These are phyloP conservation scores for Phataginus tricuspis DNA, from an alignment of 2,797 vertebrate genomes.

Conservation along the genomic window DNA sequence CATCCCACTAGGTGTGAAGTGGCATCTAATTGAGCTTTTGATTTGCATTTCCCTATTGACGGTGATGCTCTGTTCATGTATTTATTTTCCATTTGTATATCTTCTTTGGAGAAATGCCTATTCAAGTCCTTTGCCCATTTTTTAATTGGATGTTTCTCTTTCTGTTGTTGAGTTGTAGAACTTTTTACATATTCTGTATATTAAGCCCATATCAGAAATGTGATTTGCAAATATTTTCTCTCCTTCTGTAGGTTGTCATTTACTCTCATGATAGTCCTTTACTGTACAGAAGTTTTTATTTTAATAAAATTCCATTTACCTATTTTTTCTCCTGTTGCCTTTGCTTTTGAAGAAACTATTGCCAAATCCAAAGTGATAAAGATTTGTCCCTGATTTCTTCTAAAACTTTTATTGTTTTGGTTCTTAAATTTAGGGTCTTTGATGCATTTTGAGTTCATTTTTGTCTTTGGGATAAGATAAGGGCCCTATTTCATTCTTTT, in stretches of 20 bases:
- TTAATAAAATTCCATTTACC: conserved; percentile 4
- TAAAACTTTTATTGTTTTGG: not conserved
- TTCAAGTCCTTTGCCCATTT: not conserved
- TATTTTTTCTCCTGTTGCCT: not conserved
- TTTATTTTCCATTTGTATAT: not conserved
- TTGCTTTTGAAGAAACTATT: not conserved
- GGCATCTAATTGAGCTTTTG: not conserved
- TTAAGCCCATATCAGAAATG: not conserved
- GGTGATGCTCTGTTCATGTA: not conserved
- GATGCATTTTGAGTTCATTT: conserved; percentile 13
- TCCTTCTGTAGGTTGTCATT: not conserved
- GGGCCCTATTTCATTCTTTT: not conserved
- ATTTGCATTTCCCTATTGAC: not conserved
- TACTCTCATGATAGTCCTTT: not conserved
- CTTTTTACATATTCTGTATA: not conserved
- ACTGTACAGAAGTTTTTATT: not conserved
- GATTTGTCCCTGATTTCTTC: not conserved
- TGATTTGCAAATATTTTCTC: conserved; percentile 31
- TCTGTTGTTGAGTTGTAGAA: not conserved
- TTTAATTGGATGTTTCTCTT: not conserved
- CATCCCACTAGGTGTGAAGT: not conserved
- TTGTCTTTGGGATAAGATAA: not conserved
- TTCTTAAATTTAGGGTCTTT: not conserved
- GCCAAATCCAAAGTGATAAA: conserved; percentile 10
- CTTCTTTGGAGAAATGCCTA: conserved; percentile 11